A percentile compares a stretch with the other conserved stretches of the same genome.
phyloP scores from a whole-genome alignment of 2,113 vertebrate species.

The Pollimyrus isidori region DNA sequence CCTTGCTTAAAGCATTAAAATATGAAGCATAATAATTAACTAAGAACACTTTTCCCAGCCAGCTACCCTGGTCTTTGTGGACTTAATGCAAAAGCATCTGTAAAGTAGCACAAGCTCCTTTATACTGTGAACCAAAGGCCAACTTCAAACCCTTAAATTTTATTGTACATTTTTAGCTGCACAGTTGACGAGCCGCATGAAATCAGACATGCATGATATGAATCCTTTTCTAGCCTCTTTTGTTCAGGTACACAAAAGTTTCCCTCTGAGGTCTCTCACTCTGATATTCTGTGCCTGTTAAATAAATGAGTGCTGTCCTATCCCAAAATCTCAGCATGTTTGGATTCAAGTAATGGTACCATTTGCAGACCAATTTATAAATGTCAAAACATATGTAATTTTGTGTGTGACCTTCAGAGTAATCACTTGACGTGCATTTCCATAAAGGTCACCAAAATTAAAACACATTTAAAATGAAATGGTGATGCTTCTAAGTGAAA shows the following conservation, averaged over 20 bases:
- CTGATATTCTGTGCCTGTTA: neutral
- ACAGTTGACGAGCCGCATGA: neutral
- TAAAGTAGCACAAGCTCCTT: neutral
- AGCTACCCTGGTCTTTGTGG: neutral
- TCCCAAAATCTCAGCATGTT: neutral
- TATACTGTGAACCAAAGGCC: neutral
- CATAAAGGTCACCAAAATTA: slow-evolving; percentile 23
- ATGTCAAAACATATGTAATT: slow-evolving; percentile 2
- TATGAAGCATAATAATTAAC: neutral
- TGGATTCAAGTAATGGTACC: neutral
- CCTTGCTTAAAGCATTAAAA: neutral
- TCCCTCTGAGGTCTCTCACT: neutral
- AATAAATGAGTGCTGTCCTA: neutral
- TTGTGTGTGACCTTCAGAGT: slow-evolving; percentile 1
- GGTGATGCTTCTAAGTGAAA: neutral
- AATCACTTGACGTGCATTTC: slow-evolving; percentile 13
- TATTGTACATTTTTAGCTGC: neutral
- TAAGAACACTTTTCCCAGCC: neutral
- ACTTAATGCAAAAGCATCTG: neutral
- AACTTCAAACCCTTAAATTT: neutral
- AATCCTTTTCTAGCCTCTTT: neutral
- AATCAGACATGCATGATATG: neutral
- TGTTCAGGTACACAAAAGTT: neutral
- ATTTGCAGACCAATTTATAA: slow-evolving; percentile 36
- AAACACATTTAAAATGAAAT: neutral